These are phyloP conservation scores for honey bee (Apis mellifera) DNA, from an alignment of 1,140 invertebrate genomes.

Conservation along the genomic window Amel_HAv3.1 CM009931.2:21506001-21506500, in stretches of 20 bases:
- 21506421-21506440: conserved; percentile 1
- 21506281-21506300: background rate
- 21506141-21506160: conserved; percentile 2
- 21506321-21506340: conserved; percentile 17
- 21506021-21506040: background rate
- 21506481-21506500: conserved; percentile 5
- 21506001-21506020: background rate
- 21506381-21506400: conserved; percentile 6
- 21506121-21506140: background rate
- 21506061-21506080: background rate
- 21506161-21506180: background rate
- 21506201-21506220: background rate
- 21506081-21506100: background rate
- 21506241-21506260: conserved; percentile 11
- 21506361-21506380: conserved; percentile 3
- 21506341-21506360: background rate
- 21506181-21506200: background rate
- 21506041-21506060: background rate
- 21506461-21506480: conserved; percentile 8
- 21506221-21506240: background rate
- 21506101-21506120: background rate
- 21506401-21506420: conserved; percentile 8
- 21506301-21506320: background rate
- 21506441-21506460: conserved; percentile 1
- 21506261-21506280: background rate